A percentile compares a stretch with the other conserved stretches of the same genome.
Conservation (phyloP, 2,888 invertebrate species). For the Idaea biselata region DNA sequence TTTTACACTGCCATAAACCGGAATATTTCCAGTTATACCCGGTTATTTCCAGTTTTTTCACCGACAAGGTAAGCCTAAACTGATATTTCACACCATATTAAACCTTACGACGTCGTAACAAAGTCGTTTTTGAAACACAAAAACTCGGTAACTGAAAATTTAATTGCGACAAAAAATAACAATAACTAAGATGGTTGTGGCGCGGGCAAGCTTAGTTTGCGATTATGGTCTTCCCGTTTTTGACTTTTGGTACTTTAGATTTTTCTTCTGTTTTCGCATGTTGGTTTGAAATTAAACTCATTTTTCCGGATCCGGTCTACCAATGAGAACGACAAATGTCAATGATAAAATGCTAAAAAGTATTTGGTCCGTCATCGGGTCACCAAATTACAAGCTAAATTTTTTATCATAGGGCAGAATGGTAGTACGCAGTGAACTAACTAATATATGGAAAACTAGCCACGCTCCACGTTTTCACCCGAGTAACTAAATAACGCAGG, state of each 20-base stretch:
- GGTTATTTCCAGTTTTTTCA: conserved; percentile 34
- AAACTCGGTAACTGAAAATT: conserved; percentile 18
- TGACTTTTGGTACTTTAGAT: not conserved
- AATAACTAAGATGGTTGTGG: conserved; percentile 10
- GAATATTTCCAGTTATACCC: conserved; percentile 37
- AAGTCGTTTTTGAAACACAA: conserved; percentile 6
- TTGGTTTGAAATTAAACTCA: too few relatives aligned
- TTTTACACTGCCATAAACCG: conserved; percentile 35
- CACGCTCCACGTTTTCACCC: too few relatives aligned
- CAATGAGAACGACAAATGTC: too few relatives aligned
- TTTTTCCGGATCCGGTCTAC: too few relatives aligned
- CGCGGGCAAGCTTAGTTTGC: not conserved
- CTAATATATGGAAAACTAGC: too few relatives aligned
- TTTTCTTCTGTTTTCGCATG: too few relatives aligned
- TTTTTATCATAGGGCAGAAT: too few relatives aligned
- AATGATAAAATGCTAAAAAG: too few relatives aligned
- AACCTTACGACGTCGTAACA: conserved; percentile 8
- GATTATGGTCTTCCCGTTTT: not conserved
- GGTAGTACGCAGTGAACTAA: too few relatives aligned
- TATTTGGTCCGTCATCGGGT: too few relatives aligned
- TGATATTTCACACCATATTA: conserved; percentile 7
- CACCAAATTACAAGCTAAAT: too few relatives aligned
- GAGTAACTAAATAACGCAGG: too few relatives aligned
- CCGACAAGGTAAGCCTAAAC: conserved; percentile 1
- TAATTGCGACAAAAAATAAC: conserved; percentile 29